phyloP scores from a whole-genome alignment of 2,113 vertebrate genomes.

The Hydropotes inermis region DNA sequence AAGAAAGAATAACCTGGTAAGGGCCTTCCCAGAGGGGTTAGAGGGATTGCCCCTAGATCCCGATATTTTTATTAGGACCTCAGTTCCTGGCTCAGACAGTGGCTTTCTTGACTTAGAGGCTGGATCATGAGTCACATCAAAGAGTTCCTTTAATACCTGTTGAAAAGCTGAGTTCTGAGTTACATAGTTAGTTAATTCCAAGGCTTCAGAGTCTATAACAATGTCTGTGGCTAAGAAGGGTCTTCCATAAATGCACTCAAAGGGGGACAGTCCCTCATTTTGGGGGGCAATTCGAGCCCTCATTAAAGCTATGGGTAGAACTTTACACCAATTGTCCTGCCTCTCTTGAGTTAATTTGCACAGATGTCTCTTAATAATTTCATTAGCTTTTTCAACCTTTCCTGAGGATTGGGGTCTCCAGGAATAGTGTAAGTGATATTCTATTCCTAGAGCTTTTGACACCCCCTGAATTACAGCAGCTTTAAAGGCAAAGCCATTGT shows the following conservation, averaged over 20 bases:
- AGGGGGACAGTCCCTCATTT: background rate
- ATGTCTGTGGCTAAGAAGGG: background rate
- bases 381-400: background rate
- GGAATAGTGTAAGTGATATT: background rate
- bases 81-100: background rate
- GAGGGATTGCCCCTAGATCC: background rate
- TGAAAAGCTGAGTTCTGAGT: background rate
- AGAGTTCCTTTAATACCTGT: background rate
- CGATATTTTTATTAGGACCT: background rate
- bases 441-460: background rate
- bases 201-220: background rate
- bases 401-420: background rate
- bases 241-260: background rate
- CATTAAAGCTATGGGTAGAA: background rate
- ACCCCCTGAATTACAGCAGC: background rate
- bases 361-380: background rate
- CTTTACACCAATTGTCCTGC: background rate
- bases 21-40: background rate
- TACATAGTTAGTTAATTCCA: background rate
- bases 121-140: background rate
- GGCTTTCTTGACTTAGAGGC: background rate
- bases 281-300: background rate
- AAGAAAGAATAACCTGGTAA: background rate
- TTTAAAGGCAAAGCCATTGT: background rate
- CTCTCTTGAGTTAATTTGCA: background rate